Base-by-base conservation (phyloP, 2,888 invertebrate species). In the Xestobium rufovillosum region DNA sequence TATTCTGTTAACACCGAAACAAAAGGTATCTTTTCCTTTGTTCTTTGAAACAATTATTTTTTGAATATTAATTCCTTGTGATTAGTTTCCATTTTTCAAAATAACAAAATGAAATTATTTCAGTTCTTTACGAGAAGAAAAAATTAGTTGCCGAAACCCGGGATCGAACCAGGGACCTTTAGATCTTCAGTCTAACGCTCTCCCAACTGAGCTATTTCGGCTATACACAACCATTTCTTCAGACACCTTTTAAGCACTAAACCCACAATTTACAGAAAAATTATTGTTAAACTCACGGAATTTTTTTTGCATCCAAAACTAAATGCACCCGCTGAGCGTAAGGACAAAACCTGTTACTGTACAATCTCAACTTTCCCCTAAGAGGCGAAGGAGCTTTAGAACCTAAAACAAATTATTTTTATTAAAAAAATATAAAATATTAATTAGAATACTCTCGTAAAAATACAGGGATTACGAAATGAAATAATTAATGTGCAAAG, bases 271-370 rank as follows among this genome's bases (percentile, higher is more conserved):
- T 8, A 8, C n/a, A 23, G 12, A 11, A 14, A 17, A 31, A 31
- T 25, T 19, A 14, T 3, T n/a, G 25, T 31, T 19, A 13, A 31
- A 25, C 23, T 10, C 62, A 76, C 66, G 78, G 76, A 49, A 88
- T 69, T 49, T 80, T 78, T 61, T 89, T 89, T 8, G 85, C 83
- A 50, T 83, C 81, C 37, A 89, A 65, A 1, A 83, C 78, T 25
- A 89, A 68, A 46, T 84, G 77, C 30, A 76, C 75, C 44, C 88
- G 71, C 55, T 89, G 83, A 0, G 87, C 83, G 51, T 75, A 89
- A 0, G 89, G 89, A 54, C 89, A 89, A 64, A 86, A 88, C 48
- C 86, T 72, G 82, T 87, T 89, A 14, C 82, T 83, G 56, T 84
- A 89, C 2, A 89, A 57, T 4, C 85, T 78, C 33, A 84, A 60